Base-by-base conservation (phyloP, 2,888 invertebrate genomes). In the Apodemia duryi region DNA sequence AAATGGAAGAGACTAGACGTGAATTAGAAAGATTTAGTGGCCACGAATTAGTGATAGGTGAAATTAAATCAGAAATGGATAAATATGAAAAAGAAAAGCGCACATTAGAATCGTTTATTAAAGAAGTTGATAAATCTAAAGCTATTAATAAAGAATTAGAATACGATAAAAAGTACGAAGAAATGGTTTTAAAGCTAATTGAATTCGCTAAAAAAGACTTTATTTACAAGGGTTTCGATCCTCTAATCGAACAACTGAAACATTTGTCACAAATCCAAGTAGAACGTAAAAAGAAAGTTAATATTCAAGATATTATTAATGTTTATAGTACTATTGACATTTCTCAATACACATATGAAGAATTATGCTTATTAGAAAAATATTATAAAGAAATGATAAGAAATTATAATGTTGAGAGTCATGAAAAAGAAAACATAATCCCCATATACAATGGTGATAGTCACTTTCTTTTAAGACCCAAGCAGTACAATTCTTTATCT, bases 181-280 rank as follows among this genome's bases (percentile, higher is more conserved):
- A 90, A 2, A 90, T 92, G 73, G 90, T 92, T 7, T 71, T 89
- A 0, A 88, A 86, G 74, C 71, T 92, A 1, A 92, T 92, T 1
- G 84, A 85, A 46, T 91, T 92, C 63, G 92, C 92, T 0, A 92
- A 90, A 74, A 87, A 83, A 72, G 89, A 90, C 71, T 90, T 92
- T 57, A 83, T 87, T 70, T 92, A 79, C 67, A 91, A 88, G 83
- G 92, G 92, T 1, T 92, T 92, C 63, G 92, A 92, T 81, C 91
- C 92, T 0, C 67, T 92, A 1, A 91, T 92, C 35, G 86, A 89
- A 69, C 77, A 89, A 69, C 68, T 92, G 4, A 88, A 88, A 71
- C 82, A 83, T 13, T 70, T 92, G 0, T 84, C 91, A 0, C 87
- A 90, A 46, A 75, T 86, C 1, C 79, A 86, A 69, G 76, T 91